Evolutionary conservation across 2,797 vertebrate genomes (phyloP), one percentile per base, ranked within the genome.

Genomic region (Megalops cyprinoides): DNA sequence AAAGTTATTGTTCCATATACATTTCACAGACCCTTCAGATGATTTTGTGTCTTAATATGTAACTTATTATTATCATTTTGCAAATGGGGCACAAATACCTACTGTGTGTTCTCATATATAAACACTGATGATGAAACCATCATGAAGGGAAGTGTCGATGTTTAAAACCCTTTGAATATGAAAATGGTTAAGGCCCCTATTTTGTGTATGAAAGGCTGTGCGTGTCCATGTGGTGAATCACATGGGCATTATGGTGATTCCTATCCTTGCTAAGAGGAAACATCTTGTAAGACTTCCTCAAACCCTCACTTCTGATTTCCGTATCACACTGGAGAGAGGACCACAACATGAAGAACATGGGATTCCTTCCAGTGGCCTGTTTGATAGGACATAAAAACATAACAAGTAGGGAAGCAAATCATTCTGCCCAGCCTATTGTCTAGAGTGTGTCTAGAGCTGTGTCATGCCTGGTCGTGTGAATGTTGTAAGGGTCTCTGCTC

Each of bases 231-330:
- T 82, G 74, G 69, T 86, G 84, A 75, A 85, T 82, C 69, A 4
- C 86, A 84, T 74, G 84, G 82, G 44, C 25, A 31, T 23, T 76
- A 56, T 82, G 78, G 73, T 86, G 82, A 81, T n/a, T 78, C 48
- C 20, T 65, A n/a, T 78, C 48, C 20, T 65, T 37, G 67, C 28
- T 51, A 86, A 89, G 89, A 91, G 91, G 91, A 93, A 93, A 87
- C 90, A 92, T 86, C 89, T 90, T 91, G 89, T 85, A 87, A 84
- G 82, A 90, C 89, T 91, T 92, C 92, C 91, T 91, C 87, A 78
- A 88, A 79, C 81, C 76, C 53, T 56, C 74, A 18, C 49, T 44
- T 76, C 44, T 82, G 84, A 62, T 85, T 87, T 89, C 86, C 37
- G n/a, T 76, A 76, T 84, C 65, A 76, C 42, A 83, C 71, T 25